phyloP scores from a whole-genome alignment of 2,888 invertebrate genomes.

The Archips crataeganus region DNA sequence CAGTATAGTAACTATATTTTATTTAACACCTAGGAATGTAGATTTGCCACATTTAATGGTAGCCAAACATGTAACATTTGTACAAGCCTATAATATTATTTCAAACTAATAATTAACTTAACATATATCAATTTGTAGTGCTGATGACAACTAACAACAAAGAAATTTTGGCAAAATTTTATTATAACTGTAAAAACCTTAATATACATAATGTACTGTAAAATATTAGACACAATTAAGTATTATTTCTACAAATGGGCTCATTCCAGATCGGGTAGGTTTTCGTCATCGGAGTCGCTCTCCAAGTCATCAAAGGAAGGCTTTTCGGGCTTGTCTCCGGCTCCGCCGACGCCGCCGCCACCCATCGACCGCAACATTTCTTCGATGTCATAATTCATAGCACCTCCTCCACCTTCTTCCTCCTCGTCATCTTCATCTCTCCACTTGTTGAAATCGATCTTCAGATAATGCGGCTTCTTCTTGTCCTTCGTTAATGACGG shows the following conservation, averaged over 20 bases:
- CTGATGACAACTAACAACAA: constrained; percentile 29
- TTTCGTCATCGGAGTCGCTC: constrained; percentile 93
- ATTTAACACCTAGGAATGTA: too few species aligned
- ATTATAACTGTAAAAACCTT: constrained; percentile 84
- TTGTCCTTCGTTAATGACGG: constrained; percentile 94
- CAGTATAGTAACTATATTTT: too few species aligned
- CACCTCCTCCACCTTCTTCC: constrained; percentile 87
- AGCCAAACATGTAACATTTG: background rate
- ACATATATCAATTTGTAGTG: background rate
- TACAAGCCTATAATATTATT: background rate
- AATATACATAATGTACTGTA: constrained; percentile 76
- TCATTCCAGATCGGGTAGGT: constrained; percentile 91
- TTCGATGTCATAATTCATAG: constrained; percentile 84
- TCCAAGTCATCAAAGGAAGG: constrained; percentile 92
- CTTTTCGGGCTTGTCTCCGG: constrained; percentile 84
- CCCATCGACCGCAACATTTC: constrained; percentile 92
- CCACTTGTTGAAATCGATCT: constrained; percentile 99
- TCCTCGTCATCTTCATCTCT: constrained; percentile 98
- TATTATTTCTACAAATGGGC: constrained; percentile 60
- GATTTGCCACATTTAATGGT: too few species aligned
- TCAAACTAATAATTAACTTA: background rate
- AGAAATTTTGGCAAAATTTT: constrained; percentile 64
- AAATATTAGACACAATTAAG: constrained; percentile 60
- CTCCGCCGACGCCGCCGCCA: constrained; percentile 67
- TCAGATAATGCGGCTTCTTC: constrained; percentile 97